phyloP scores from a whole-genome alignment of 2,113 vertebrate genomes.

The Uropsilus gracilis region DNA sequence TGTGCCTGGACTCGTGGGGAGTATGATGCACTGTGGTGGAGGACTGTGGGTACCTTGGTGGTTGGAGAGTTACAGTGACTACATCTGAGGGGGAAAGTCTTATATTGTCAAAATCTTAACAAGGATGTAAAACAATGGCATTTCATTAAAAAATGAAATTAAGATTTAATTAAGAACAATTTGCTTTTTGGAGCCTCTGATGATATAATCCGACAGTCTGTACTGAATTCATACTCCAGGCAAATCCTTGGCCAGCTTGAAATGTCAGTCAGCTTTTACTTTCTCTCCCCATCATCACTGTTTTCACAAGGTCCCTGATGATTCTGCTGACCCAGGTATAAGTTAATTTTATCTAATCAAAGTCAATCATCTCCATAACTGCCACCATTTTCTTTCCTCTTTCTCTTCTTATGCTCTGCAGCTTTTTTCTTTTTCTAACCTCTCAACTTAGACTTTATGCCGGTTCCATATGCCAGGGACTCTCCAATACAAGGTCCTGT shows the following conservation, averaged over 20 bases:
- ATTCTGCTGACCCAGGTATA: background rate
- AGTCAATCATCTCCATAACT: background rate
- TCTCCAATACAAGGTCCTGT: background rate
- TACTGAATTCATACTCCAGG: background rate
- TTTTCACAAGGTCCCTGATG: background rate
- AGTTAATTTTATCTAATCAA: background rate
- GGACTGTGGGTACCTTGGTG: too few relatives aligned
- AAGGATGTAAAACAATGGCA: too few relatives aligned
- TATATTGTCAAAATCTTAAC: too few relatives aligned
- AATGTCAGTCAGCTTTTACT: conserved; percentile 1
- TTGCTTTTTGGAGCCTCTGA: background rate
- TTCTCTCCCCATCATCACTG: background rate
- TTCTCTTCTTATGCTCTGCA: background rate
- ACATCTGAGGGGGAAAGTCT: too few relatives aligned
- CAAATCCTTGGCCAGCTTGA: background rate
- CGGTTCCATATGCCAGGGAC: background rate
- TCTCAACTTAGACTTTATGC: background rate
- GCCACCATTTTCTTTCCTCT: background rate
- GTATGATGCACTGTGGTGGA: too few relatives aligned
- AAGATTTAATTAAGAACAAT: background rate
- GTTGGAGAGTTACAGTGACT: too few relatives aligned
- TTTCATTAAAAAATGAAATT: conserved; percentile 40
- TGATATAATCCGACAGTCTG: background rate
- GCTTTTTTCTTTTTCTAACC: background rate
- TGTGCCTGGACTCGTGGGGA: background rate